phyloP scores from a whole-genome alignment of 2,113 vertebrate species.

The Macquaria ambigua region DNA sequence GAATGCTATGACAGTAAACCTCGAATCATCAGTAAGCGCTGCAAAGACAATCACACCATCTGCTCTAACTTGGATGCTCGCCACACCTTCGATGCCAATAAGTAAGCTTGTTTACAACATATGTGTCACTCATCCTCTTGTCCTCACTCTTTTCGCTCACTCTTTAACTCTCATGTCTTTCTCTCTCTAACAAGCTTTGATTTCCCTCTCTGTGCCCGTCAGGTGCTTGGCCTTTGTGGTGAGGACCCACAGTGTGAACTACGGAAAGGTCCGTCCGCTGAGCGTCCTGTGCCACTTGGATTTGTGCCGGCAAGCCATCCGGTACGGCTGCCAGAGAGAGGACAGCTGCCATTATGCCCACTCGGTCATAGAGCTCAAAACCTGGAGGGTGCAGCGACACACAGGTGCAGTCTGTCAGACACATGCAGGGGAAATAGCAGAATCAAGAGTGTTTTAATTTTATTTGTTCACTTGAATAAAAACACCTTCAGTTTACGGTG shows the following conservation, averaged over 20 bases:
- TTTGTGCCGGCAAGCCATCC: constrained; percentile 89
- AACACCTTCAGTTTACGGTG: neutral
- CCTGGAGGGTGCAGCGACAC: constrained; percentile 92
- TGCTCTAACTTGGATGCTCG: constrained; percentile 90
- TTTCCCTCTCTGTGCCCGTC: constrained; percentile 8
- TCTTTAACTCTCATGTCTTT: neutral
- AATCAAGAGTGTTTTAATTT: neutral
- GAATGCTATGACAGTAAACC: constrained; percentile 95
- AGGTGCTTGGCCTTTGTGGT: constrained; percentile 95
- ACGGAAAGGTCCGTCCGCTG: constrained; percentile 93
- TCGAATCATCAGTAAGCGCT: constrained; percentile 93
- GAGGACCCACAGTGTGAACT: constrained; percentile 88
- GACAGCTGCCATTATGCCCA: constrained; percentile 92
- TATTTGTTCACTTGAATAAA: neutral
- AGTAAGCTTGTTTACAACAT: constrained; percentile 84
- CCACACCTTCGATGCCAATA: constrained; percentile 93
- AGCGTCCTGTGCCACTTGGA: constrained; percentile 89
- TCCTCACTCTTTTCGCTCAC: neutral
- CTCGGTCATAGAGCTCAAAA: constrained; percentile 93
- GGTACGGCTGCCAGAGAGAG: constrained; percentile 89
- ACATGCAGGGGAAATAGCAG: neutral
- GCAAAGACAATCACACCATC: constrained; percentile 86
- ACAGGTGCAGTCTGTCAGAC: constrained; percentile 81
- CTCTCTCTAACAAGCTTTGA: neutral
- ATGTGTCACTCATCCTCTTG: neutral